Evolutionary conservation across 30 jellyfish, hydroid and myxozoan species (phyloP).

Genomic region (Mastigias papua): DNA sequence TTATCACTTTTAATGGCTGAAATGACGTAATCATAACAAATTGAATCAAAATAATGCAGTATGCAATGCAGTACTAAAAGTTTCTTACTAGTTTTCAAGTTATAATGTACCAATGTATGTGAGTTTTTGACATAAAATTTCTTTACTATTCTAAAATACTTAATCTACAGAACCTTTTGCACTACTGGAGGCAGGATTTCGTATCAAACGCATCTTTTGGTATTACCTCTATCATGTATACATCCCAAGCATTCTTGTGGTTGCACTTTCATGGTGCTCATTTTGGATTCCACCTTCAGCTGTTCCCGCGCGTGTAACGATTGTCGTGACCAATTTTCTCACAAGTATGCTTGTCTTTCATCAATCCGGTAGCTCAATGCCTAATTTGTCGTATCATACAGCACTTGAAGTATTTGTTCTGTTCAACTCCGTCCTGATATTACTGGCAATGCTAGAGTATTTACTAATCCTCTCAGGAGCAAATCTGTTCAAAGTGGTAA

Average conservation of each 20-base stretch:
- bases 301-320: conserved; percentile 76
- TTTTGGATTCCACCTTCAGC: conserved; percentile 69
- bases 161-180: conserved; percentile 32
- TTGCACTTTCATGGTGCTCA: conserved; percentile 48
- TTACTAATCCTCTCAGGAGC: not conserved
- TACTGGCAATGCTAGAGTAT: conserved; percentile 50
- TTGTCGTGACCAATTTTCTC: conserved; percentile 68
- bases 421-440: conserved; percentile 32
- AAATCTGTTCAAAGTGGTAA: not conserved
- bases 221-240: conserved; percentile 45
- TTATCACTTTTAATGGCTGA: not conserved
- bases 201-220: conserved; percentile 25
- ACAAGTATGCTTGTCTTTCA: conserved; percentile 56
- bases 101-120: no score
- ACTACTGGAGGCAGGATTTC: conserved; percentile 27
- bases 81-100: no score
- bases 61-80: no score
- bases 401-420: conserved; percentile 49
- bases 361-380: conserved; percentile 14
- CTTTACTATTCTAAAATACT: no score
- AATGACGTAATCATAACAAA: not conserved
- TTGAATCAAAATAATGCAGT: no score
- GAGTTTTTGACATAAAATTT: no score
- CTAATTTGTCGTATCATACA: conserved; percentile 58
- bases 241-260: conserved; percentile 56